Evolutionary conservation across 2,113 vertebrate genomes (phyloP).

Genomic region (Cinclus mexicanus): DNA sequence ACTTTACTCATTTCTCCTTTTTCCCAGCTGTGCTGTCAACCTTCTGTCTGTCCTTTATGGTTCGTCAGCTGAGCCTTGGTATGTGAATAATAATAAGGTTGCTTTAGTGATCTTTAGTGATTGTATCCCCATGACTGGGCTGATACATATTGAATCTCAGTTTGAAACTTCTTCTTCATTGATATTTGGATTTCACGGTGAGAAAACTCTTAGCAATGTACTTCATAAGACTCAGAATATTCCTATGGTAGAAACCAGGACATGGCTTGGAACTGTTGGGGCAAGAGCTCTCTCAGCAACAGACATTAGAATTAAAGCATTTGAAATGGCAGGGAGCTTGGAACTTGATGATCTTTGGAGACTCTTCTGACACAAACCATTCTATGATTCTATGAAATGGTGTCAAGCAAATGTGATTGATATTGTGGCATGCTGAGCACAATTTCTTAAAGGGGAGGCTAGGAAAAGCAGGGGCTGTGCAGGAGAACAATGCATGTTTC

Average conservation of each 20-base stretch:
- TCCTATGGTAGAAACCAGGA: neutral
- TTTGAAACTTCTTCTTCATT: neutral
- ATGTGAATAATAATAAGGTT: neutral
- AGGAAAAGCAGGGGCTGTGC: neutral
- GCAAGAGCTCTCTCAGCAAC: neutral
- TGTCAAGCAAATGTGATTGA: neutral
- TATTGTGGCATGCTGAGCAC: neutral
- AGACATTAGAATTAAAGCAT: neutral
- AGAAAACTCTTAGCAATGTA: neutral
- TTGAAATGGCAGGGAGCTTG: neutral
- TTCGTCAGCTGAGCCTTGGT: neutral
- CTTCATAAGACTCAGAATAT: neutral
- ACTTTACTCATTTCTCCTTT: neutral
- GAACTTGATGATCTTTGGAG: neutral
- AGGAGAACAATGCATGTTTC: neutral
- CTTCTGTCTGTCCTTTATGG: neutral
- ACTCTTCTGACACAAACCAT: neutral
- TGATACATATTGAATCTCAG: neutral
- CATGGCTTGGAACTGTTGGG: neutral
- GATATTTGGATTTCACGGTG: neutral
- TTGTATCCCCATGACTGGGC: neutral
- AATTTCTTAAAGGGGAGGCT: neutral
- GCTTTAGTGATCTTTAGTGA: neutral
- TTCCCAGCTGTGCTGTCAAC: neutral
- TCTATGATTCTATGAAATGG: neutral